Conservation (phyloP, 2,113 vertebrate species). For the Nothocercus julius region DNA sequence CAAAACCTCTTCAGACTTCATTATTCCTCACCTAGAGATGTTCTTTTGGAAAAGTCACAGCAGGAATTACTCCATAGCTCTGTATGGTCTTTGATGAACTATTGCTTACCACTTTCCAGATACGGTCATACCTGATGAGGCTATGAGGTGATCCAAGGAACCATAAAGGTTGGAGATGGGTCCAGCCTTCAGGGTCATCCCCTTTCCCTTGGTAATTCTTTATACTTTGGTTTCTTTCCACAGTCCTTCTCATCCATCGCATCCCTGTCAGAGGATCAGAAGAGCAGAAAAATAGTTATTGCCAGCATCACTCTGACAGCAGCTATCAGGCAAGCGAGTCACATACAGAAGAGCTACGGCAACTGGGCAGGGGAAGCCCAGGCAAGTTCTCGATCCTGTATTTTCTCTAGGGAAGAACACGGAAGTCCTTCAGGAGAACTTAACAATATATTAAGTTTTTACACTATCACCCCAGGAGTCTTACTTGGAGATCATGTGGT, state of each 20-base stretch:
- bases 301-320: neutral
- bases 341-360: neutral
- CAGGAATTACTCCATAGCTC: neutral
- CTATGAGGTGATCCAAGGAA: neutral
- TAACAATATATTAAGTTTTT: neutral
- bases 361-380: fast-evolving
- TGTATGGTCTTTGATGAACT: neutral
- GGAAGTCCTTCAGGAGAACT: neutral
- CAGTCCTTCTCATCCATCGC: neutral
- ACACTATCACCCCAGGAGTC: neutral
- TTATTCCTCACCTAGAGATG: neutral
- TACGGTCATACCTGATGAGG: neutral
- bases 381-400: neutral
- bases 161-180: neutral
- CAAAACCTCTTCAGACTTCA: neutral
- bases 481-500: neutral
- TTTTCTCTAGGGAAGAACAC: neutral
- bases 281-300: neutral
- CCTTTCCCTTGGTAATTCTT: neutral
- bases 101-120: neutral
- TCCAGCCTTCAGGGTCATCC: neutral
- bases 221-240: neutral
- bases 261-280: neutral
- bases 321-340: neutral
- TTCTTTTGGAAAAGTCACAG: neutral